Base-by-base conservation (phyloP, 2,113 vertebrate species). In the Gymnogyps californianus region DNA sequence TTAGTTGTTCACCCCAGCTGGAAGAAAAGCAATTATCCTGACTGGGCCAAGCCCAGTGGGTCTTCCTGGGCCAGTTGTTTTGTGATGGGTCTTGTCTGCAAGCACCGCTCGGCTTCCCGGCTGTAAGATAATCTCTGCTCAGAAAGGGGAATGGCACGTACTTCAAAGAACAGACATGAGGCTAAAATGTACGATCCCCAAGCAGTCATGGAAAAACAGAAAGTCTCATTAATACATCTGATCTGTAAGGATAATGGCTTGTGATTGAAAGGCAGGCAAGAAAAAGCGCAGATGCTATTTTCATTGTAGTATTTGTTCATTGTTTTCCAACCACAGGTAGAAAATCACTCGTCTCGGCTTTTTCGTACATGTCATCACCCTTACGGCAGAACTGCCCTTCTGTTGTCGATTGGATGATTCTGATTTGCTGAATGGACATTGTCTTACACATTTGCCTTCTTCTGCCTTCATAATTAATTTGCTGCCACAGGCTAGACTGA, bases 81-180 rank as follows among this genome's bases (percentile, higher is more conserved):
- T 84, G 20, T 67, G 61, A 54, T 54, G 38, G 17, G 10, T 79
- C 38, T 76, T 58, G 10, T 42, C 61, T 57, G 16, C 19, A 54
- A 52, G 22, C 15, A 47, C 8, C 1, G 0, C 22, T 3, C 2
- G 8, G 20, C 17, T 74, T 75, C 16, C 61, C 0, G 2, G 11
- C n/a, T 66, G 7, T 54, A 10, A 38, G 13, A 24, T 22, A 31
- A 40, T 54, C 21, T 71, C 57, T 59, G 13, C 40, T 62, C 12
- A 46, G 62, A 80, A 40, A 24, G 14, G 38, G 6, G 8, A 71
- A 34, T 9, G 10, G 8, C 1, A 12, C 0, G 1, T 24, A 5
- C 19, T 47, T 36, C 1, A 3, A 72, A 55, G 1, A 5, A 38
- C 29, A 90, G 46, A 29, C 2, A 12, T 4, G 19, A 54, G 5